Base-by-base conservation (phyloP, 1,140 invertebrate genomes). In the Latrodectus geometricus region DNA sequence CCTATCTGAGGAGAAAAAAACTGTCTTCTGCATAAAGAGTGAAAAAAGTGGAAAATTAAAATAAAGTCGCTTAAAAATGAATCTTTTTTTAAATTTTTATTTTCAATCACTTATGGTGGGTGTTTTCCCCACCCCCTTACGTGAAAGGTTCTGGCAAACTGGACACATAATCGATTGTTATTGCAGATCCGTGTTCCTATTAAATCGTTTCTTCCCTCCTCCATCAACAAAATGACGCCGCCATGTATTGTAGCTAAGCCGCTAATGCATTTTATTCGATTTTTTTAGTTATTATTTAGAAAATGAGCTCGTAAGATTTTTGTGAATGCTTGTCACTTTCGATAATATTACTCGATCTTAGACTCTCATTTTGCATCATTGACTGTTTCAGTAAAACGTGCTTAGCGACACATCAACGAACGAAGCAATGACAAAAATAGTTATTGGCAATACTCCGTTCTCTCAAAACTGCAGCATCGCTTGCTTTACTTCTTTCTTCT, bases 141-240 rank as follows among this genome's bases (percentile, higher is more conserved):
- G 73, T 76, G 61, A 76, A 84, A 84, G 74, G 61, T 77, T 86
- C 66, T 56, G 74, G 66, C 20, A 86, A 77, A 86, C 65, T 77
- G 83, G 83, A 86, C 83, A 86, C 17, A 86, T 86, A 86, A 86
- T 86, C 83, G 83, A 86, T 86, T 77, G 83, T 78, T 86, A 86
- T 86, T 70, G 75, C 83, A 77, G 74, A 72, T 86, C 74, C 75
- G 35, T 77, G 74, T 70, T 86, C 35, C 83, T 86, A 86, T 86
- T 86, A 86, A 86, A 86, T 78, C 83, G 12, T 70, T 86, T 74
- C 50, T 78, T 75, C 17, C 75, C 83, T 72, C 50, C 68, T 86
- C 83, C 83, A 86, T 86, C 83, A 77, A 78, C 83, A 86, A 86
- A 86, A 86, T 86, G 74, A 84, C 82, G 73, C 69, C 9, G 52